A percentile compares a stretch with the other conserved stretches of the same genome.
These are phyloP conservation scores for Cottoperca gobio DNA, from an alignment of 2,797 vertebrate genomes.

Conservation along the genomic window DNA sequence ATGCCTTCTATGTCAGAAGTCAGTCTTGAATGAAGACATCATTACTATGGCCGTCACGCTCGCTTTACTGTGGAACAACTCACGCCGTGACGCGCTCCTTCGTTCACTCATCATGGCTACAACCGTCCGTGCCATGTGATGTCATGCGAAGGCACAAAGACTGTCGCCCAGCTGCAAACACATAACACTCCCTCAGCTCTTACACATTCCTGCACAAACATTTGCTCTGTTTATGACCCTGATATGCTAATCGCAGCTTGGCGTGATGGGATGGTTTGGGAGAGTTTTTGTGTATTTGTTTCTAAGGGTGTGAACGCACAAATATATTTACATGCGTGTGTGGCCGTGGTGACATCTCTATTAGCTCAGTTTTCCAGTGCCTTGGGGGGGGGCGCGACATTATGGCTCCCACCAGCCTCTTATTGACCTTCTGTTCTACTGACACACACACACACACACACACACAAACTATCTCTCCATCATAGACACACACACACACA, in stretches of 20 bases:
- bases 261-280: background rate
- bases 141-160: constrained; percentile 38
- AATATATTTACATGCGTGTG: constrained; percentile 29
- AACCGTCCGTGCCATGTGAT: constrained; percentile 5
- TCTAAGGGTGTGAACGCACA: background rate
- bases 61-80: constrained; percentile 22
- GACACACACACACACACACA: constrained; percentile 58
- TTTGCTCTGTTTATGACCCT: background rate
- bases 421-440: constrained; percentile 71
- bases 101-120: background rate
- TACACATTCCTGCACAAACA: constrained; percentile 31
- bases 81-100: constrained; percentile 21
- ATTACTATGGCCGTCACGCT: constrained; percentile 24
- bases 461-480: constrained; percentile 41
- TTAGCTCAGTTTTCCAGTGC: constrained; percentile 82
- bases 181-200: background rate
- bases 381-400: constrained; percentile 66
- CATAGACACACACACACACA: constrained; percentile 30
- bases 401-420: constrained; percentile 77
- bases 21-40: constrained; percentile 16
- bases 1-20: background rate
- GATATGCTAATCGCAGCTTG: background rate
- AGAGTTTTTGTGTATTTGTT: background rate
- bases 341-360: constrained; percentile 75
- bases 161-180: background rate